Conservation (phyloP, 2,797 vertebrate species). For the Xiphophorus birchmanni region DNA sequence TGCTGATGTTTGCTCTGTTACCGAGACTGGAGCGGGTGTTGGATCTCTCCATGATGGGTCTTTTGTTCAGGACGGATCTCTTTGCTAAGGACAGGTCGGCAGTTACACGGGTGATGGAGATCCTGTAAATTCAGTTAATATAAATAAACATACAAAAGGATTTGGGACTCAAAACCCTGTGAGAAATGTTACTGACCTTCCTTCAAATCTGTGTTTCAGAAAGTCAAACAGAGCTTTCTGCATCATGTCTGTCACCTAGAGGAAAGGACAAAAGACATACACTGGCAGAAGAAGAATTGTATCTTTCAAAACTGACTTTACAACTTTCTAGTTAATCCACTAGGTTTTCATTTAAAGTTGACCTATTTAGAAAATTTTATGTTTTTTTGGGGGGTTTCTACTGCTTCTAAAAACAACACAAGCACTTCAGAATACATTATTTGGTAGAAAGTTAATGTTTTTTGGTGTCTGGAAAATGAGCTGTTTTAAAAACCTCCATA, state of each 20-base stretch:
- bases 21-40: conserved; percentile 94
- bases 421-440: too few relatives aligned
- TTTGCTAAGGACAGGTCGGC: conserved; percentile 96
- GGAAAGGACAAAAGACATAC: background rate
- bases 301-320: background rate
- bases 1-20: conserved; percentile 63
- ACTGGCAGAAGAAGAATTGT: background rate
- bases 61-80: conserved; percentile 95
- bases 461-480: too few relatives aligned
- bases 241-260: conserved; percentile 97
- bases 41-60: conserved; percentile 95
- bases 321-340: background rate
- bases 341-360: background rate
- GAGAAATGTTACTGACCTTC: conserved; percentile 83
- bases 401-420: too few relatives aligned
- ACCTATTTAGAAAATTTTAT: too few relatives aligned
- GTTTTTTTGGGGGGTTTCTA: too few relatives aligned
- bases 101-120: conserved; percentile 95
- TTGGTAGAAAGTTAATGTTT: too few relatives aligned
- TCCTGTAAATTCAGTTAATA: conserved; percentile 73
- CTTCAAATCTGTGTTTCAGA: conserved; percentile 96
- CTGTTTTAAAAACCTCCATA: too few relatives aligned
- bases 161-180: background rate
- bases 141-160: background rate
- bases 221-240: conserved; percentile 99